Evolutionary conservation across 2,888 invertebrate genomes (phyloP).

Genomic region (Ethmia dodecea): DNA sequence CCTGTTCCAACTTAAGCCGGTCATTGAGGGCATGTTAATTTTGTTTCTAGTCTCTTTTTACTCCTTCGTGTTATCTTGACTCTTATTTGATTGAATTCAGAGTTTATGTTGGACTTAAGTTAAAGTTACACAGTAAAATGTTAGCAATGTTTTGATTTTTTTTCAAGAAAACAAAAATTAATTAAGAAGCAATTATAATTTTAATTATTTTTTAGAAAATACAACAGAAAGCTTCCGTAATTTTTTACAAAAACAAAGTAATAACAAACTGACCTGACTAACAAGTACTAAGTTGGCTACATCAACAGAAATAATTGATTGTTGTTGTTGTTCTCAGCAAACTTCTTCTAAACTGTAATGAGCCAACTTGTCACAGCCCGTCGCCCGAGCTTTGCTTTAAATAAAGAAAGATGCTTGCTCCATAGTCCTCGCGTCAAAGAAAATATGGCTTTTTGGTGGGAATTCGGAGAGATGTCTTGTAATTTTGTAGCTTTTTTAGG

Average conservation of each 20-base stretch:
- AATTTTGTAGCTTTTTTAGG: too few relatives aligned
- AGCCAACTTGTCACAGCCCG: slow-evolving; percentile 19
- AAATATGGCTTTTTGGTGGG: too few relatives aligned
- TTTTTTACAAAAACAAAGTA: too few relatives aligned
- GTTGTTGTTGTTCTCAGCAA: too few relatives aligned
- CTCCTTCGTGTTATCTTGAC: slow-evolving; percentile 36
- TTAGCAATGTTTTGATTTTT: neutral
- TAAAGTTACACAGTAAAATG: neutral
- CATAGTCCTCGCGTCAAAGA: slow-evolving; percentile 34
- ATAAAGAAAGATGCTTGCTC: slow-evolving; percentile 44
- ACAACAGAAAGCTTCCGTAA: too few relatives aligned
- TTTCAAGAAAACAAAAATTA: neutral
- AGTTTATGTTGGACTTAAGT: slow-evolving; percentile 12
- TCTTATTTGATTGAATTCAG: slow-evolving; percentile 34
- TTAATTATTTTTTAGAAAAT: too few relatives aligned
- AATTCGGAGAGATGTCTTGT: too few relatives aligned
- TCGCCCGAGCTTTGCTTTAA: slow-evolving; percentile 29
- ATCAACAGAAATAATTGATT: too few relatives aligned
- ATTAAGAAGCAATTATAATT: too few relatives aligned
- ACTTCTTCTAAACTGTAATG: too few relatives aligned
- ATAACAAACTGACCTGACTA: too few relatives aligned
- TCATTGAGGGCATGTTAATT: slow-evolving; percentile 47
- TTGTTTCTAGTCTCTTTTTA: slow-evolving; percentile 38
- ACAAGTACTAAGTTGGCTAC: too few relatives aligned
- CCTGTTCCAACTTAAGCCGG: neutral